Conservation (phyloP, 1,140 invertebrate species). For the Bacillus rossius region DNA sequence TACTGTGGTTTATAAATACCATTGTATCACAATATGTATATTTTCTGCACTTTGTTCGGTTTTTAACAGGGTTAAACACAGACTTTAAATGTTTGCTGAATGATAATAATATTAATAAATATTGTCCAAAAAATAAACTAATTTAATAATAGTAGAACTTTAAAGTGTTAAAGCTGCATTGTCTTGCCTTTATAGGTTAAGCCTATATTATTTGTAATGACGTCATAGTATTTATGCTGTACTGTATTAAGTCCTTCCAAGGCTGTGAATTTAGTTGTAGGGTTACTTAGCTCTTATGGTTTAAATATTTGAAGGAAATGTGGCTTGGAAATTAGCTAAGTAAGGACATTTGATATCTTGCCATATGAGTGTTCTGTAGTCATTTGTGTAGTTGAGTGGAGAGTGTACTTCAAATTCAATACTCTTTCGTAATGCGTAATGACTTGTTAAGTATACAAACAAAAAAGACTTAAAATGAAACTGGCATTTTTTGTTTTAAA, state of each 20-base stretch:
- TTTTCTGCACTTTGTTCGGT: no score
- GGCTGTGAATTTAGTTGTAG: neutral
- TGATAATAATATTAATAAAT: no score
- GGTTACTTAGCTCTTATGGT: neutral
- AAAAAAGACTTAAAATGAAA: no score
- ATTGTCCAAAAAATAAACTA: no score
- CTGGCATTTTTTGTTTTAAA: no score
- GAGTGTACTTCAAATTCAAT: no score
- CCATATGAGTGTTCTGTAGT: conserved; percentile 11
- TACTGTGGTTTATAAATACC: no score
- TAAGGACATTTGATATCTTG: neutral
- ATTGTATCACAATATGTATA: no score
- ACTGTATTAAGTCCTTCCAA: neutral
- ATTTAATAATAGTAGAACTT: neutral
- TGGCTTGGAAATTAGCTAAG: neutral
- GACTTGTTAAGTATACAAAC: no score
- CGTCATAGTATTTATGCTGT: neutral
- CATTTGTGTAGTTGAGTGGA: neutral
- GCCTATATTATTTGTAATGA: neutral
- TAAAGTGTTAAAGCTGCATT: neutral
- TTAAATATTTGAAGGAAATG: neutral
- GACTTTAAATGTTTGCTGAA: no score
- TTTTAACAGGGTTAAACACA: no score
- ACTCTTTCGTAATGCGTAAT: no score
- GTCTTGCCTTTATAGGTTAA: neutral